Conservation (phyloP, 2,797 vertebrate species). For the Apogon hyalosoma region DNA sequence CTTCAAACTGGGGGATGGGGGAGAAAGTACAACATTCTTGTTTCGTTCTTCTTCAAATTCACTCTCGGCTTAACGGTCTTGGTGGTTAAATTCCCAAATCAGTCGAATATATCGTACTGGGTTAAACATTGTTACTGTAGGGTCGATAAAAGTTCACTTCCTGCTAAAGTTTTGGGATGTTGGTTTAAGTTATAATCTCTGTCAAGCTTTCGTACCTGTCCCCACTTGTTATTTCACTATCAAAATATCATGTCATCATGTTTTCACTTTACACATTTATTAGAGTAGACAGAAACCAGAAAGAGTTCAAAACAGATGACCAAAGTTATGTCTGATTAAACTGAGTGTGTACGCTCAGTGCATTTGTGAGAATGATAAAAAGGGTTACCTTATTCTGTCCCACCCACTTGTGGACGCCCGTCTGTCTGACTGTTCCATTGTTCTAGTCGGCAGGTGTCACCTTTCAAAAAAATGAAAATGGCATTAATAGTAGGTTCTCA, state of each 20-base stretch:
- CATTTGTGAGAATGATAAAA: conserved; percentile 27
- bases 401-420: conserved; percentile 22
- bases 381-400: conserved; percentile 28
- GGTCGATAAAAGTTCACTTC: conserved; percentile 9
- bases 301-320: conserved; percentile 47
- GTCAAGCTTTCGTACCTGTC: background rate
- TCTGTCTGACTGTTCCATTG: conserved; percentile 11
- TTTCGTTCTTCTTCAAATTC: conserved; percentile 33
- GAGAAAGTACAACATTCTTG: conserved; percentile 64
- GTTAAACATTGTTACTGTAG: conserved; percentile 2
- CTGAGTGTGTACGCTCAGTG: conserved; percentile 5
- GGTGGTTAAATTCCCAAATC: conserved; percentile 29
- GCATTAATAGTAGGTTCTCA: conserved; percentile 7
- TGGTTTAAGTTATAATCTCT: background rate
- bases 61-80: conserved; percentile 17
- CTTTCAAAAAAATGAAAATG: background rate
- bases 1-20: conserved; percentile 60
- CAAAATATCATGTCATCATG: background rate
- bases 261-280: conserved; percentile 2
- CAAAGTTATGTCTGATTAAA: conserved; percentile 32
- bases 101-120: conserved; percentile 24
- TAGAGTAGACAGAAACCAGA: background rate
- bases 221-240: background rate
- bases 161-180: background rate
- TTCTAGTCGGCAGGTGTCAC: background rate